Conservation (phyloP, 2,113 vertebrate species). For the Brachionichthys hirsutus region DNA sequence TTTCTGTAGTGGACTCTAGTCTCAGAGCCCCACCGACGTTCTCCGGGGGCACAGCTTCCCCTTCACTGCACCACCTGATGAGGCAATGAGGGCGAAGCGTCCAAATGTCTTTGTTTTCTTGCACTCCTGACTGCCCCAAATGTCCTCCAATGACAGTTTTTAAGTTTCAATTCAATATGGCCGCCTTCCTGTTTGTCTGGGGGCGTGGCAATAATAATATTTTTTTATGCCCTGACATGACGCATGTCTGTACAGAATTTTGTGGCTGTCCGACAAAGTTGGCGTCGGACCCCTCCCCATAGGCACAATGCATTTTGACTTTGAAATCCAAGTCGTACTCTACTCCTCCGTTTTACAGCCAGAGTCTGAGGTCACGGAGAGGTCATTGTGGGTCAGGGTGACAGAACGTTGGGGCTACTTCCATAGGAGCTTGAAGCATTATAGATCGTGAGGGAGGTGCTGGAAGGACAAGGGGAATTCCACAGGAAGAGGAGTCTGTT, state of each 20-base stretch:
- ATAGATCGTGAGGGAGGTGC: no score
- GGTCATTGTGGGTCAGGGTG: conserved; percentile 70
- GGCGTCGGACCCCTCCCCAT: no score
- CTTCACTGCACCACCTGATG: conserved; percentile 45
- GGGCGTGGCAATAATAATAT: no score
- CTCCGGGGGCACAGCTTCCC: conserved; percentile 18
- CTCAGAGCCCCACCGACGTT: conserved; percentile 10
- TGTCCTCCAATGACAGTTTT: conserved; percentile 81
- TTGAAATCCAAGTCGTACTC: conserved; percentile 65
- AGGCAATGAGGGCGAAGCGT: conserved; percentile 59
- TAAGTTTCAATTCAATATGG: no score
- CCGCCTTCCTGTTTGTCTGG: no score
- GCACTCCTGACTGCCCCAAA: conserved; percentile 75
- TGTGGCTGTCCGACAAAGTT: no score
- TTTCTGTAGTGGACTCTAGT: background rate
- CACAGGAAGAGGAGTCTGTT: conserved; percentile 27
- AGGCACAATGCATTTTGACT: no score
- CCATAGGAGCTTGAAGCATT: no score
- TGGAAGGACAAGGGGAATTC: no score
- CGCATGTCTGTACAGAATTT: no score
- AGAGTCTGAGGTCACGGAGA: conserved; percentile 30
- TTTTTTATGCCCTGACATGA: no score
- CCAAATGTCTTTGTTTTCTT: conserved; percentile 65
- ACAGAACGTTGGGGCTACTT: conserved; percentile 57
- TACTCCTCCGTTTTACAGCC: conserved; percentile 51